Conservation (phyloP, 2,888 invertebrate species). For the Lasioglossum figueresi region DNA sequence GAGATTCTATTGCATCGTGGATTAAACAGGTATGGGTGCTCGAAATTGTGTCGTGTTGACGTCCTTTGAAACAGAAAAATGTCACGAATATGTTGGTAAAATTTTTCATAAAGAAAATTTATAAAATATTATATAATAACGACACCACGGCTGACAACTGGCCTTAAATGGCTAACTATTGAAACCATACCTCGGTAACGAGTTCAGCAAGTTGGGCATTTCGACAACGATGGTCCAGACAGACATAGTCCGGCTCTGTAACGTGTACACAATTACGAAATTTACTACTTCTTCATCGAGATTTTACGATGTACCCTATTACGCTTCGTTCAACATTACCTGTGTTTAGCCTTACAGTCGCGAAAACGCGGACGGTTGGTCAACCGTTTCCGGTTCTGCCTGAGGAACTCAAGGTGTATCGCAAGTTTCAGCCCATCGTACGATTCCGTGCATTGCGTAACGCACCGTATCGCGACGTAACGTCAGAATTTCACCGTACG, state of each 20-base stretch:
- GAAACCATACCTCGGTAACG: background rate
- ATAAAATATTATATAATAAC: background rate
- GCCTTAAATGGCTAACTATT: background rate
- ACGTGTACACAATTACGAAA: background rate
- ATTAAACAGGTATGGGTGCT: no score
- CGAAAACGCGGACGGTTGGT: background rate
- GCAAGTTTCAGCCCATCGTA: constrained; percentile 15
- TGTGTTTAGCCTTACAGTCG: background rate
- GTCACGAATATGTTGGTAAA: no score
- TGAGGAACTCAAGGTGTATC: constrained; percentile 33
- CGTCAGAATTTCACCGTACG: constrained; percentile 55
- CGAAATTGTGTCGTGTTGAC: no score
- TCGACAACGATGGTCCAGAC: background rate
- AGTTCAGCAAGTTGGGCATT: background rate
- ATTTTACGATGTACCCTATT: background rate
- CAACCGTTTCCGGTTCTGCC: constrained; percentile 9
- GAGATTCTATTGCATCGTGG: no score
- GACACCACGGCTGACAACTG: background rate
- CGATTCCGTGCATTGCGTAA: constrained; percentile 47
- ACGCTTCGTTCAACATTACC: background rate
- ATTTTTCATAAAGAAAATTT: background rate
- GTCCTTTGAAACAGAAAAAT: no score
- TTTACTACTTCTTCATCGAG: background rate
- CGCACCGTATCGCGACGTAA: constrained; percentile 42
- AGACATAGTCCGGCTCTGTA: background rate